Conservation (phyloP, 2,797 vertebrate genomes). For the Gymnoscopelus microlampas region DNA sequence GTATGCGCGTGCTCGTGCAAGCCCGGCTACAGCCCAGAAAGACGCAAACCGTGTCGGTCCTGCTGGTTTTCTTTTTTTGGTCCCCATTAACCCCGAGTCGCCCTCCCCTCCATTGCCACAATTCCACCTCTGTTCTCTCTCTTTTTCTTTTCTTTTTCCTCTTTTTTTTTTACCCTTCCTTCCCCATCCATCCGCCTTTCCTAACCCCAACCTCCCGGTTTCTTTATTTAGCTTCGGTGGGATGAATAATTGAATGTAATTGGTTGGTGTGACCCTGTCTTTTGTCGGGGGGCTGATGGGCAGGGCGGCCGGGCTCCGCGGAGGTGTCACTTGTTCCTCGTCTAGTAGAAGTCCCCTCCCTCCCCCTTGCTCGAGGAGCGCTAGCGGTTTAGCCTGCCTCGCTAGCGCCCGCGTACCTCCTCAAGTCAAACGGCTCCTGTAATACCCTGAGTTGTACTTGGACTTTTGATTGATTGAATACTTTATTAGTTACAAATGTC, state of each 20-base stretch:
- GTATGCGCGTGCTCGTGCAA: slow-evolving; percentile 18
- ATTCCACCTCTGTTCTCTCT: slow-evolving; percentile 43
- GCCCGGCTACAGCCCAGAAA: slow-evolving; percentile 9
- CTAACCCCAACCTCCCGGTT: background rate
- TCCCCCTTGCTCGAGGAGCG: background rate
- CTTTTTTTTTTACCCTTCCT: background rate
- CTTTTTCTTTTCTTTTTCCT: background rate
- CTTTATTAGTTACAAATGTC: too few species aligned
- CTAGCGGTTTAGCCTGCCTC: too few species aligned
- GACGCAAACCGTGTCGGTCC: slow-evolving; percentile 30
- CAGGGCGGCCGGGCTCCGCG: slow-evolving; percentile 16
- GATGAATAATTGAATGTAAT: slow-evolving; percentile 68
- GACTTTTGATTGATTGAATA: too few species aligned
- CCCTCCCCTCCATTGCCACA: slow-evolving; percentile 50
- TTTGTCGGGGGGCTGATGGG: slow-evolving; percentile 36
- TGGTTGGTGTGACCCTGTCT: slow-evolving; percentile 52
- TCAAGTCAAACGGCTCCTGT: too few species aligned
- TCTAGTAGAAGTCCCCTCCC: slow-evolving; percentile 10
- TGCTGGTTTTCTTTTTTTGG: slow-evolving; percentile 65
- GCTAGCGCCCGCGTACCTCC: too few species aligned
- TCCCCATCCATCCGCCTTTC: background rate
- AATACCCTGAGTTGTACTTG: too few species aligned
- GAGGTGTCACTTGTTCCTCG: slow-evolving; percentile 31
- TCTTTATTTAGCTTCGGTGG: slow-evolving; percentile 31
- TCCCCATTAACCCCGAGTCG: slow-evolving; percentile 70